Conservation (phyloP, 2,113 vertebrate genomes). For the Phasianus colchicus region DNA sequence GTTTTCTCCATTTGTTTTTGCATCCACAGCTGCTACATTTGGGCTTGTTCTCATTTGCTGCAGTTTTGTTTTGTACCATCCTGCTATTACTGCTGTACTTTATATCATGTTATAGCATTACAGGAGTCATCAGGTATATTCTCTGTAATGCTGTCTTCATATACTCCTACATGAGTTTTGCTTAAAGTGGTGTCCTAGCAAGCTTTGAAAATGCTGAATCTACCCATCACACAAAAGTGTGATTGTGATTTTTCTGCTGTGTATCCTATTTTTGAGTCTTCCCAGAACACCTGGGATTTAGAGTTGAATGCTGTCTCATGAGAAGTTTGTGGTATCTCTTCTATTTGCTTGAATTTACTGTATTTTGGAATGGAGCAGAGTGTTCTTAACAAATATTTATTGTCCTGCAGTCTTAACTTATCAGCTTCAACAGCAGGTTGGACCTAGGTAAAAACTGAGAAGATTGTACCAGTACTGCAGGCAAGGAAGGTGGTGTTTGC, state of each 20-base stretch:
- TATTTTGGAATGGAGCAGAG: background rate
- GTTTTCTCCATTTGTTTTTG: no score
- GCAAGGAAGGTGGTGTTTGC: background rate
- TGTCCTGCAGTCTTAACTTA: rapidly evolving
- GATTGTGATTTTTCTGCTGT: background rate
- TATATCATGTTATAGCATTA: no score
- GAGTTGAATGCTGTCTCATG: background rate
- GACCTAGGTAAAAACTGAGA: background rate
- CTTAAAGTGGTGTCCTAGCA: background rate
- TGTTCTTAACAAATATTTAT: background rate
- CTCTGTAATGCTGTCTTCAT: background rate
- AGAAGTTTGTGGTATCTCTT: background rate
- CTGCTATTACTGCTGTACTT: no score
- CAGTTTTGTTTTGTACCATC: no score
- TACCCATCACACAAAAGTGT: background rate
- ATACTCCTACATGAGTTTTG: background rate
- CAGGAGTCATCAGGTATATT: background rate
- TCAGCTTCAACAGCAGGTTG: background rate
- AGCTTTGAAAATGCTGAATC: background rate
- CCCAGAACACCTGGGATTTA: background rate
- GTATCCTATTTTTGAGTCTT: background rate
- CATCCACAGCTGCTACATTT: no score
- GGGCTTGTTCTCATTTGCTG: no score
- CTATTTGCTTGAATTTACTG: background rate
- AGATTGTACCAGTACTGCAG: background rate